These are phyloP conservation scores for Aplodontia rufa DNA, from an alignment of 2,113 vertebrate species.

Conservation along the genomic window DNA sequence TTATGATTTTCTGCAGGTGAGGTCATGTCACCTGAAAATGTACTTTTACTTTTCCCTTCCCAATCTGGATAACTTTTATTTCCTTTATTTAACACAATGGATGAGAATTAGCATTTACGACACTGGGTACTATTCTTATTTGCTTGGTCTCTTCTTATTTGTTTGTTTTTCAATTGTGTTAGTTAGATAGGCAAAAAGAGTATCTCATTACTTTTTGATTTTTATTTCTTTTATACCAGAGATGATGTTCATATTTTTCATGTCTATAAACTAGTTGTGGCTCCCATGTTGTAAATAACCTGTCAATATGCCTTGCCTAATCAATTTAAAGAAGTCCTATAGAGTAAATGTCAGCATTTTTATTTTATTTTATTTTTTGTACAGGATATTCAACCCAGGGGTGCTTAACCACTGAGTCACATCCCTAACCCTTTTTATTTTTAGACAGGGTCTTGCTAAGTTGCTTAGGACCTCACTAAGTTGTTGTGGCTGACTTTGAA, in stretches of 20 bases:
- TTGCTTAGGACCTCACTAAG: too few species aligned
- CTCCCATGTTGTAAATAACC: not conserved
- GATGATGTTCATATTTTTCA: not conserved
- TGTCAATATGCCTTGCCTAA: not conserved
- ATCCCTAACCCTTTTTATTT: too few species aligned
- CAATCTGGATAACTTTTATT: not conserved
- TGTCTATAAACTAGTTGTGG: not conserved
- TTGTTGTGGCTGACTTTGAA: too few species aligned
- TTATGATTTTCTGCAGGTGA: not conserved
- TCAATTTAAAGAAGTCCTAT: not conserved
- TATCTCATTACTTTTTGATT: not conserved
- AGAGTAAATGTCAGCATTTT: not conserved
- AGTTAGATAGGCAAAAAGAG: not conserved
- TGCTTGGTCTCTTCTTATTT: not conserved
- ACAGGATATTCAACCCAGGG: too few species aligned
- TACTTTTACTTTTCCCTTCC: not conserved
- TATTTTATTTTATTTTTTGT: too few species aligned
- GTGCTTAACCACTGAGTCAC: too few species aligned
- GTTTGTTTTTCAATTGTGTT: not conserved
- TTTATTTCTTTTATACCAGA: not conserved
- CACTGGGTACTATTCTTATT: not conserved
- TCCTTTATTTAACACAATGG: not conserved
- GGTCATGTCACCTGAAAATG: not conserved
- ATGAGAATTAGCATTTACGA: not conserved
- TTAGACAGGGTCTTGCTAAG: too few species aligned